Evolutionary conservation across 2,797 vertebrate genomes (phyloP), one percentile per base, ranked within the genome.

Genomic region (Champsocephalus esox): DNA sequence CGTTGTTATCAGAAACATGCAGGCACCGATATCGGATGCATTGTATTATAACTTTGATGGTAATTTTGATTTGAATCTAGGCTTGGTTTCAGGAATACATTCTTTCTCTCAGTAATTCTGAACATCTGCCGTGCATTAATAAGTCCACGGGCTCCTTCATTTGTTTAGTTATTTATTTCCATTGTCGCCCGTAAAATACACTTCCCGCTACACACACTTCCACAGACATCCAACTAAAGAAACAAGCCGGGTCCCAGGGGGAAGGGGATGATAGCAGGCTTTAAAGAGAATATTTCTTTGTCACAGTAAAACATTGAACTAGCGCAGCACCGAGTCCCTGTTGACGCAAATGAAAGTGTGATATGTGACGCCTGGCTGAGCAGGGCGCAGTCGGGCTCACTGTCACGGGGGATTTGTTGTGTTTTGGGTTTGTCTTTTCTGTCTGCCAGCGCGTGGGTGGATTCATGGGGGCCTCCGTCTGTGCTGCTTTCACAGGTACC

Each of bases 111-210:
- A 57, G 61, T 87, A 85, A 84, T 86, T 75, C 57, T 65, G 66
- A 92, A 89, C 90, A 92, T 90, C 91, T 92, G 90, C 78, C 65
- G 32, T 48, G 70, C 65, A 86, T 92, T 88, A 89, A 75, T 87
- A 90, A 86, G 92, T 80, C 87, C 80, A 83, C 82, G 80, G 81
- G 72, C 84, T 70, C 73, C 57, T 73, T 71, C 50, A 60, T 81
- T 85, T 87, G 63, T 83, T 90, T 88, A 66, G 88, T 86, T 85
- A 74, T 91, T 82, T 89, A 48, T 82, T 76, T 85, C 17, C 12
- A 57, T 71, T 71, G 67, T 84, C 2, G 24, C 48, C 72, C 55
- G 44, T 45, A 75, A 85, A 77, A 66, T 44, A 70, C 77, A 80
- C 61, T 75, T 56, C 59, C 43, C 41, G 50, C 60, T 28, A 44